Base-by-base conservation (phyloP, 2,888 invertebrate species). In the Pyrgus malvae region DNA sequence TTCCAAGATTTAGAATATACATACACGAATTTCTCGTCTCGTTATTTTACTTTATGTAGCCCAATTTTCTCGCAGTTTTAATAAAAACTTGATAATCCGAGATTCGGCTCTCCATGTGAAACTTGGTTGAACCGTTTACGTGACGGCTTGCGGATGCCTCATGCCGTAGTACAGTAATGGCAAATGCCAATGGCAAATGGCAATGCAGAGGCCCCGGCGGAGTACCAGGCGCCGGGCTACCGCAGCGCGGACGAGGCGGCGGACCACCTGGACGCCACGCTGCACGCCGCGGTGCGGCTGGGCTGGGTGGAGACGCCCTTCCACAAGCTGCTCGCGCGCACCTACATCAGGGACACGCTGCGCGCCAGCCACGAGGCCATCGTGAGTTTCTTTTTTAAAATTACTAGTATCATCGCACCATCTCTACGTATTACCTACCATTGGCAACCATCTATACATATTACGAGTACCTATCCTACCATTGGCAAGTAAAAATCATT, bases 201-300 rank as follows among this genome's bases (percentile, higher is more conserved):
- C n/a, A n/a, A 14, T 48, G 8, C 48, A 87, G 87, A 72, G 29
- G 80, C 88, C 0, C 88, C 88, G 0, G 72, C 68, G 21, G 83
- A 75, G 6, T 89, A 88, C 68, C 85, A 87, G 60, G 83, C 87
- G 0, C 84, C 85, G 0, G 88, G 88, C 0, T 89, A 71, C 69
- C 38, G 48, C 0, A 33, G 62, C 1, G 27, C 60, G 0, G 23
- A 49, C 0, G 74, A 72, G 5, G 21, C 44, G 0, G 66, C 63
- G 5, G 82, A 84, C 54, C 79, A 78, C 55, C 40, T 83, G 11
- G 65, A 62, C 17, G 17, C 16, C 42, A 61, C 0, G 66, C 14
- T 64, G 2, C 23, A 46, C 0, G 68, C 72, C 1, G 29, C 65
- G 2, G 19, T 70, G 9, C 62, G 60, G 49, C 44, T 83, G 9